Percentiles rank a stretch among this genome's conserved stretches.
These are phyloP conservation scores for Arizona elegans DNA, from an alignment of 2,113 vertebrate species.

Conservation along the genomic window DNA sequence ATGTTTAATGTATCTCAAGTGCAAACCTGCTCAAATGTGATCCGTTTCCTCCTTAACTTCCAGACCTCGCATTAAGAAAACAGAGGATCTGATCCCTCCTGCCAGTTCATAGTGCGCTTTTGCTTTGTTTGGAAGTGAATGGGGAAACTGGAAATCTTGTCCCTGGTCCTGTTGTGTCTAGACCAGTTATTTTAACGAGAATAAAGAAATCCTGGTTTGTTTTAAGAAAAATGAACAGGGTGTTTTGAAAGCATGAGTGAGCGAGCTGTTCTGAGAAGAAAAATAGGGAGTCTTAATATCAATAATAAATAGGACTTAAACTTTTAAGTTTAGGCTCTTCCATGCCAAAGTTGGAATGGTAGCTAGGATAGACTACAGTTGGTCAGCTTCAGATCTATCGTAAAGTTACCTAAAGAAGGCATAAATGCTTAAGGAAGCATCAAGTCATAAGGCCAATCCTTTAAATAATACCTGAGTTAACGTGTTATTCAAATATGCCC, in stretches of 20 bases:
- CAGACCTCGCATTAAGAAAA: slow-evolving; percentile 55
- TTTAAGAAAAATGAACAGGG: slow-evolving; percentile 26
- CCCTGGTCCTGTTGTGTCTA: slow-evolving; percentile 37
- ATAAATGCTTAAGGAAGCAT: slow-evolving; percentile 28
- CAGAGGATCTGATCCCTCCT: slow-evolving; percentile 30
- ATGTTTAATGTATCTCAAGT: slow-evolving; percentile 42
- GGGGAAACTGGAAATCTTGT: slow-evolving; percentile 30
- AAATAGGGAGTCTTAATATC: not conserved
- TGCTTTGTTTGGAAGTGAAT: slow-evolving; percentile 27
- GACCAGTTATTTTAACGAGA: slow-evolving; percentile 24
- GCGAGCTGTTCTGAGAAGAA: not conserved
- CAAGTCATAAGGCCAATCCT: slow-evolving; percentile 2
- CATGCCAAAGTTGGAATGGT: slow-evolving; percentile 22
- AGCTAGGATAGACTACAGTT: not conserved
- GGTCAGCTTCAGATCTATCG: not conserved
- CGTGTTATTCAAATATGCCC: slow-evolving; percentile 49
- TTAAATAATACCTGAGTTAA: slow-evolving; percentile 32
- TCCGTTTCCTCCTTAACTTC: slow-evolving; percentile 45
- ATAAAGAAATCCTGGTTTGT: slow-evolving; percentile 44
- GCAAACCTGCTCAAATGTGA: slow-evolving; percentile 28
- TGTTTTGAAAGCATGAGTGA: slow-evolving; percentile 31
- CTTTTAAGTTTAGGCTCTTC: slow-evolving; percentile 11
- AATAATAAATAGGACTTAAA: not conserved
- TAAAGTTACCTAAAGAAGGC: slow-evolving; percentile 33
- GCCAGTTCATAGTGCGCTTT: slow-evolving; percentile 29